These are phyloP conservation scores for Callyntrura sp. DNA, from an alignment of 2,888 invertebrate genomes.

Conservation along the genomic window DNA sequence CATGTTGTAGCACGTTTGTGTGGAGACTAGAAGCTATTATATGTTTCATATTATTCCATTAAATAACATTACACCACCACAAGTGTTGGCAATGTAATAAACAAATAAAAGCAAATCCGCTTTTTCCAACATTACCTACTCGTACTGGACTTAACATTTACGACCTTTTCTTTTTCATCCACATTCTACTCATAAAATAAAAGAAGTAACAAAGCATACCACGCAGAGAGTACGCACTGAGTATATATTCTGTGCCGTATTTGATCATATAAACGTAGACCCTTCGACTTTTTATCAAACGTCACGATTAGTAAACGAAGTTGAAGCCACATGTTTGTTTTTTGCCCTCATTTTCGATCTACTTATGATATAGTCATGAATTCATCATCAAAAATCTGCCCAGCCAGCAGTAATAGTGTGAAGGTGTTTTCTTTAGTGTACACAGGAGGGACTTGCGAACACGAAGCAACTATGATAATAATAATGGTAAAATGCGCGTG, in stretches of 20 bases:
- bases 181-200: neutral
- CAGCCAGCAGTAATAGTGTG: neutral
- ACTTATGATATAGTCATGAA: neutral
- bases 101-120: no score
- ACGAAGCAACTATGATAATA: no score
- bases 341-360: conserved; percentile 26
- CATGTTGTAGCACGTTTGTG: no score
- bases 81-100: no score
- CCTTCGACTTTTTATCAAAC: conserved; percentile 45
- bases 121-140: no score
- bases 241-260: neutral
- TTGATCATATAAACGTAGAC: no score
- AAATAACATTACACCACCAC: no score
- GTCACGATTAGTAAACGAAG: conserved; percentile 21
- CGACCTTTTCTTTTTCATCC: neutral
- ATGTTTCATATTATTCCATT: no score
- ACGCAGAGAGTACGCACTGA: conserved; percentile 1
- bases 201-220: no score
- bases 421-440: conserved; percentile 31
- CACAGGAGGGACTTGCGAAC: no score
- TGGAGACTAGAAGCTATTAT: no score
- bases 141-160: no score
- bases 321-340: conserved; percentile 25
- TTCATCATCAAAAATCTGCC: neutral
- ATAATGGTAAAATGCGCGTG: neutral